Evolutionary conservation across 2,113 vertebrate species (phyloP), one percentile per base, ranked within the genome.

Genomic region (Actenoides hombroni): DNA sequence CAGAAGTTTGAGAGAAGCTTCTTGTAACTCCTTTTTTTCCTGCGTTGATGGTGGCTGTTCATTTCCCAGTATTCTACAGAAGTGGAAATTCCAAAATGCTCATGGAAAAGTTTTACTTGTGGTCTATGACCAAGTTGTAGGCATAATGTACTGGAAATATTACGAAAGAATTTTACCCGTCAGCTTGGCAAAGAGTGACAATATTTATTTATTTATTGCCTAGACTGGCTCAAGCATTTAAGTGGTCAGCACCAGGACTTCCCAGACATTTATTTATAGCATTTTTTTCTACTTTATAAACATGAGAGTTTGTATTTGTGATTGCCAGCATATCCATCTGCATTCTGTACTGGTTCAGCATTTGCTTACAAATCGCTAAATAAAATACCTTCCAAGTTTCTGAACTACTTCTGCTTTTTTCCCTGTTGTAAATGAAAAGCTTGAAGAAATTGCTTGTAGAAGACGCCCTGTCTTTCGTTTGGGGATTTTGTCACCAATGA

Each of bases 101-200:
- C 85, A 86, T 90, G 92, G 92, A 90, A 96, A 93, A 75, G 31
- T 93, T 95, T 93, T 67, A 15, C 54, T 91, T 96, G 93, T 94
- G 95, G 92, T 96, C 75, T 88, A 5, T 94, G 95, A 95, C 60
- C 59, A 81, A 95, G 33, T 3, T 60, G n/a, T 86, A 86, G 53
- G 13, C 76, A 60, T 60, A 90, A 95, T 92, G 42, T 93, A 93
- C 86, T 88, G 95, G 93, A 96, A 96, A 97, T 6, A 63, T 42
- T 83, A 29, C 54, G 53, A 92, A 83, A 75, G 4, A 35, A 56
- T 80, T 92, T 86, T 92, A 78, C 51, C 42, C 73, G 2, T 64
- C 60, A 81, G 37, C 60, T 77, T 95, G 84, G 92, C 78, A 80
- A 77, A 42, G 26, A 42, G 31, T n/a, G 70, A 6, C 25, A 83